Evolutionary conservation across 1,140 invertebrate genomes (phyloP), one percentile per base, ranked within the genome.

Genomic region (Probaryconus sp.): DNA sequence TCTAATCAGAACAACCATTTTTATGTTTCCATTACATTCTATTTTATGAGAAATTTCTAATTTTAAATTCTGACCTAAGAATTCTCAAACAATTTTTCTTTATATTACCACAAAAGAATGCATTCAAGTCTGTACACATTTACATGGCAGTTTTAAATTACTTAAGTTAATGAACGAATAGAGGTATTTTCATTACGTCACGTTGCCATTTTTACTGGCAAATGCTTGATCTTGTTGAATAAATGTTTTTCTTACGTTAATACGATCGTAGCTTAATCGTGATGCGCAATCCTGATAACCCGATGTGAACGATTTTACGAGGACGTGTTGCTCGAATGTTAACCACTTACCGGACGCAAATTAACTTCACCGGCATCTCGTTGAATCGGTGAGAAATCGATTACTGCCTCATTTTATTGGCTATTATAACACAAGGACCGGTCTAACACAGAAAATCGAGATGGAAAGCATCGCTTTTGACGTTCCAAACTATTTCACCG

Each of bases 331-430:
- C 33, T 37, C 63, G 72, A 70, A 81, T 79, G 72, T 81, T 71
- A 83, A 81, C 80, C 77, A 81, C 77, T 81, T 83, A 83, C 53
- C 71, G 67, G 68, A 76, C 77, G 79, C 80, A 78, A 80, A 80
- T 81, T 79, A 79, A 81, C 80, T 79, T 40, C 42, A 51, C 56
- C 74, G 60, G 67, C 16, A 31, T 56, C 35, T 45, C 53, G 68
- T 74, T 76, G 64, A 73, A 81, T 81, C 74, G 76, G 71, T 73
- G 77, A 83, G 80, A 79, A 83, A 81, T 81, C 81, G 77, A 83
- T 81, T 83, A 81, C 69, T 63, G 65, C 73, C 73, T 79, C 72
- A 75, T 79, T 83, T 81, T 83, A 83, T 79, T 79, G 75, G 68
- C 79, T 72, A 79, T 81, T 83, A 81, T 79, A 76, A 79, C 70